Percentiles rank a stretch among this genome's conserved stretches.
Conservation (phyloP, 2,888 invertebrate genomes). For the Drosophila kambysellisi region DNA sequence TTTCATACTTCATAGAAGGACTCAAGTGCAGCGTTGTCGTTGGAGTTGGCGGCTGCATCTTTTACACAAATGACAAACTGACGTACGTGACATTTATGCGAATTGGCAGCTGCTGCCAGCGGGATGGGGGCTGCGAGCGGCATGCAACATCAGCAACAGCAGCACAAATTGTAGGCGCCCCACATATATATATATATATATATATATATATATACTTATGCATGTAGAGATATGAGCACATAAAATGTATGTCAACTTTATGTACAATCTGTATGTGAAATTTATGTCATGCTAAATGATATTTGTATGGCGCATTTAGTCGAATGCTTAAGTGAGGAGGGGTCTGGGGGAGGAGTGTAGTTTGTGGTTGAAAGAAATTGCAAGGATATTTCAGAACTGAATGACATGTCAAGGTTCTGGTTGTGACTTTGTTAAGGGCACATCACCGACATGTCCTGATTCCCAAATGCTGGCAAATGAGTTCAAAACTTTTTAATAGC, state of each 20-base stretch:
- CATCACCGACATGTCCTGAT: conserved; percentile 47
- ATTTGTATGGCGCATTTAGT: conserved; percentile 73
- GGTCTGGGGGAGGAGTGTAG: background rate
- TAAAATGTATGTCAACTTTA: conserved; percentile 72
- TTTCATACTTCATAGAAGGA: conserved; percentile 29
- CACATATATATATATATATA: conserved; percentile 11
- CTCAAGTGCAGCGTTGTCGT: conserved; percentile 61
- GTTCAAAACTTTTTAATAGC: conserved; percentile 39
- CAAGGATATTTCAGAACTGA: conserved; percentile 55
- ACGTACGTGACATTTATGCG: conserved; percentile 85
- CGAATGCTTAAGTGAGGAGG: conserved; percentile 59
- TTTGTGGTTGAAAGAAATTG: conserved; percentile 38
- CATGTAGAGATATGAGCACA: conserved; percentile 33
- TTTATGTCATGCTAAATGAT: conserved; percentile 77
- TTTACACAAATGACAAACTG: conserved; percentile 80
- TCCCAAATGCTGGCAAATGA: conserved; percentile 40
- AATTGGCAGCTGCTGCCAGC: conserved; percentile 75
- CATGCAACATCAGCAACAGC: conserved; percentile 14
- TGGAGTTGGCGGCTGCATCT: conserved; percentile 60
- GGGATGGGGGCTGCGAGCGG: conserved; percentile 8
- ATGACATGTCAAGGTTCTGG: conserved; percentile 75
- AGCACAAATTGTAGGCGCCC: conserved; percentile 48
- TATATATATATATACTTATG: conserved; percentile 7
- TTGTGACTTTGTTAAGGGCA: conserved; percentile 59
- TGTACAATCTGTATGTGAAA: conserved; percentile 44